Conservation (phyloP, 2,888 invertebrate genomes). For the Polyommatus icarus region DNA sequence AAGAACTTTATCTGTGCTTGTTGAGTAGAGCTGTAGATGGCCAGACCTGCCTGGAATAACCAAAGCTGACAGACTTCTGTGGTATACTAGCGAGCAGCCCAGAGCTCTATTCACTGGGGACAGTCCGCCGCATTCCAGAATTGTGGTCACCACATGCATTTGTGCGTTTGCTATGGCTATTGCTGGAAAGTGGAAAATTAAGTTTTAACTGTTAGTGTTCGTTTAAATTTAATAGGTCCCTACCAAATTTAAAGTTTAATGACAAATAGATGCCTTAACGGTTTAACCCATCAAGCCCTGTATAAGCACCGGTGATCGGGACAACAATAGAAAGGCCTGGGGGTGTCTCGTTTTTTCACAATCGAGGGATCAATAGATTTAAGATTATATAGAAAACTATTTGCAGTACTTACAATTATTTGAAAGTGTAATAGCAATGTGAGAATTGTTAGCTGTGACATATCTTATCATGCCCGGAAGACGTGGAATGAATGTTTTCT, state of each 20-base stretch:
- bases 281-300: no score
- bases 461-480: conserved; percentile 66
- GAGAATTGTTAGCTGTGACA: conserved; percentile 59
- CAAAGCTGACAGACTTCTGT: conserved; percentile 55
- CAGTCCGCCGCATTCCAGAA: conserved; percentile 71
- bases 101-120: conserved; percentile 58
- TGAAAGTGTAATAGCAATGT: conserved; percentile 64
- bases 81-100: conserved; percentile 59
- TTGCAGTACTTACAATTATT: conserved; percentile 68
- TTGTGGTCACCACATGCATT: conserved; percentile 61
- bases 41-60: conserved; percentile 69
- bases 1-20: conserved; percentile 66
- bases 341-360: no score
- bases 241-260: no score
- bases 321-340: no score
- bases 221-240: no score
- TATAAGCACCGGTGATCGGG: no score
- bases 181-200: conserved; percentile 56
- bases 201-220: background rate
- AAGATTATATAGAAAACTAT: no score
- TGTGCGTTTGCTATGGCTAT: conserved; percentile 66
- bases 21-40: conserved; percentile 70
- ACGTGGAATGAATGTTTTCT: conserved; percentile 67
- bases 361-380: no score
- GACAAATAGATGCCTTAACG: no score